These are phyloP conservation scores for Gallinago solitaria DNA, from an alignment of 2,797 vertebrate genomes.

Conservation along the genomic window DNA sequence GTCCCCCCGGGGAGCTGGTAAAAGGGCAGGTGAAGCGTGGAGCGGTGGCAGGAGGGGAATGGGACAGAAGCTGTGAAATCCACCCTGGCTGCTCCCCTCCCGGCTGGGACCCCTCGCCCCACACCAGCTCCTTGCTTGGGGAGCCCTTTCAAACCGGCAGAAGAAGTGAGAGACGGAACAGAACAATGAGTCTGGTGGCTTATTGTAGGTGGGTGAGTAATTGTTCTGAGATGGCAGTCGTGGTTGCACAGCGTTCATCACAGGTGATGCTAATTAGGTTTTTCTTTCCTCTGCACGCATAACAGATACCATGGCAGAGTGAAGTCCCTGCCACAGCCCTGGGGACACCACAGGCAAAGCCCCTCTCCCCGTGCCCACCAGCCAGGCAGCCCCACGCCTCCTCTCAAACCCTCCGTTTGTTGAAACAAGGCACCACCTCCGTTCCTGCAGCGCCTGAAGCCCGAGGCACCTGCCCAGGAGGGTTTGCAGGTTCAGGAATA, in stretches of 20 bases:
- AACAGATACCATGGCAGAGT: neutral
- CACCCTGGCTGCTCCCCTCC: neutral
- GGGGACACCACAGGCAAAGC: neutral
- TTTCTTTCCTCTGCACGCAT: neutral
- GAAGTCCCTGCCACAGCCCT: neutral
- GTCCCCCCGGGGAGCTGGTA: neutral
- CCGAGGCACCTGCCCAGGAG: neutral
- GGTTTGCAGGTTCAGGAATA: neutral
- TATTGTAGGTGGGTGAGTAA: conserved; percentile 26
- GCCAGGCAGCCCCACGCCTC: neutral
- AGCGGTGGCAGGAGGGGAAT: neutral
- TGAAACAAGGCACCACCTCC: neutral
- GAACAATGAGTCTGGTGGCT: neutral
- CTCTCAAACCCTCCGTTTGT: neutral
- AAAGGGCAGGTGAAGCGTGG: neutral
- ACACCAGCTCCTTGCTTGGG: neutral
- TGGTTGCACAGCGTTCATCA: conserved; percentile 3
- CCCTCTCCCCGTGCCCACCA: neutral
- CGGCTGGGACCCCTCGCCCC: neutral
- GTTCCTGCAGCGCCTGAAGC: neutral
- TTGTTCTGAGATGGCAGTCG: neutral
- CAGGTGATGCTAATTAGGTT: neutral
- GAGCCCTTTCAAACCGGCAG: neutral
- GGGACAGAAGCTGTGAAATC: neutral
- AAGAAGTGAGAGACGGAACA: neutral